Evolutionary conservation across 1,140 invertebrate genomes (phyloP), one percentile per base, ranked within the genome.

Genomic region (Medauroidea extradentata): DNA sequence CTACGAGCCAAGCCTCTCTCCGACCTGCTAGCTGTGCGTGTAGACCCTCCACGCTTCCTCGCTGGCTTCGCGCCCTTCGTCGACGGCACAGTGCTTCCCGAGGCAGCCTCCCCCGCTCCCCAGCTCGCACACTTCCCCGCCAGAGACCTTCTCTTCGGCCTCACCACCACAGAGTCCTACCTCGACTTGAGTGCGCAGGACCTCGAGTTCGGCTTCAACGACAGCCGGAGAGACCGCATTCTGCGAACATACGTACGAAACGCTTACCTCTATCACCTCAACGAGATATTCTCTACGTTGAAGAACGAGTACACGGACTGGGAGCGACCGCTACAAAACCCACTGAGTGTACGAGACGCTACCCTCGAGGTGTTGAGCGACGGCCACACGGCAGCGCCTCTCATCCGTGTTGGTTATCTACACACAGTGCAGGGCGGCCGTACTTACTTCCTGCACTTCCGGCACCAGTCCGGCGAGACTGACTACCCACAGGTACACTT

Each of bases 231-330:
- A 50, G 90, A 94, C 74, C 80, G 90, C 44, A 90, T 94, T 63
- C 79, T 94, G 64, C 81, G 91, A 57, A 94, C 91, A 13, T 93
- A 90, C 75, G 91, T 94, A 44, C 81, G 91, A 39, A 94, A 94
- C 73, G 86, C 89, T 41, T 94, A 93, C 74, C 86, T 88, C 66
- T 94, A 89, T 74, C 91, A 94, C 77, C 80, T 93, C 54, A 92
- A 93, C 75, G 91, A 93, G 75, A 94, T 93, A 67, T 93, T 90
- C 77, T 91, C 90, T 18, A 91, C 91, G 25, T 78, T 94, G 51
- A 89, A 91, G 74, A 95, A 94, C 72, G 92, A 95, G 72, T 95
- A 95, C 75, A 94, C 91, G 44, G 91, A 95, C 72, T 95, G 92
- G 92, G 91, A 93, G 70, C 83, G 86, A 65, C 82, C 89, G 61